Conservation (phyloP, 2,113 vertebrate genomes). For the Hippocampus barbouri region DNA sequence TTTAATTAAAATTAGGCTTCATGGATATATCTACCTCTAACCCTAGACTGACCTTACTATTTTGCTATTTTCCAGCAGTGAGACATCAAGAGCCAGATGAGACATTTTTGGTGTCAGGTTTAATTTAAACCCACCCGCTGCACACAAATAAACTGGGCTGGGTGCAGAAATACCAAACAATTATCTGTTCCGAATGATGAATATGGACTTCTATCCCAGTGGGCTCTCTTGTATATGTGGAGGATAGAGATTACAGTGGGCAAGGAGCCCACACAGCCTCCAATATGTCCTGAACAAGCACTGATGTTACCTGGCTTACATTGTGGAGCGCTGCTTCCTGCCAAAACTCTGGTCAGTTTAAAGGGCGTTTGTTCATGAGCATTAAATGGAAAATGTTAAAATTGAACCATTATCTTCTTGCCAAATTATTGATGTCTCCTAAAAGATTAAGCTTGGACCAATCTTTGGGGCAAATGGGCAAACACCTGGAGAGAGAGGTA, state of each 20-base stretch:
- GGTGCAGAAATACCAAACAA: slow-evolving; percentile 59
- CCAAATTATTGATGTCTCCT: slow-evolving; percentile 52
- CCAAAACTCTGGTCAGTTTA: slow-evolving; percentile 49
- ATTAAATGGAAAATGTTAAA: slow-evolving; percentile 61
- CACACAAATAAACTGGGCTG: slow-evolving; percentile 57
- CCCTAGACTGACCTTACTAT: slow-evolving; percentile 38
- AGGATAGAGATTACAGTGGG: slow-evolving; percentile 57
- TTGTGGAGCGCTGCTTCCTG: slow-evolving; percentile 34
- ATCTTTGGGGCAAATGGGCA: slow-evolving; percentile 53
- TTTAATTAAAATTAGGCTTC: slow-evolving; percentile 40
- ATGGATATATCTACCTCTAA: slow-evolving; percentile 40
- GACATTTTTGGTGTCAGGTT: slow-evolving; percentile 49
- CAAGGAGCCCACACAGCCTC: slow-evolving; percentile 51
- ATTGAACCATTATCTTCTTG: slow-evolving; percentile 66
- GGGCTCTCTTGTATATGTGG: slow-evolving; percentile 45
- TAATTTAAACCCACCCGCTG: slow-evolving; percentile 56
- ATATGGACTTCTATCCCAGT: slow-evolving; percentile 55
- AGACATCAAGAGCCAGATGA: slow-evolving; percentile 49
- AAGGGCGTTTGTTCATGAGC: slow-evolving; percentile 50
- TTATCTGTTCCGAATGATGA: slow-evolving; percentile 67
- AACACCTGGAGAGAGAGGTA: slow-evolving; percentile 55
- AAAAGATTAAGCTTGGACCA: slow-evolving; percentile 54
- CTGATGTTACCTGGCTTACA: slow-evolving; percentile 57
- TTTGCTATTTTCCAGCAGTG: slow-evolving; percentile 49
- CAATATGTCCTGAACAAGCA: slow-evolving; percentile 50